Conservation (phyloP, 2,888 invertebrate species). For the Ormyrus thymus region DNA sequence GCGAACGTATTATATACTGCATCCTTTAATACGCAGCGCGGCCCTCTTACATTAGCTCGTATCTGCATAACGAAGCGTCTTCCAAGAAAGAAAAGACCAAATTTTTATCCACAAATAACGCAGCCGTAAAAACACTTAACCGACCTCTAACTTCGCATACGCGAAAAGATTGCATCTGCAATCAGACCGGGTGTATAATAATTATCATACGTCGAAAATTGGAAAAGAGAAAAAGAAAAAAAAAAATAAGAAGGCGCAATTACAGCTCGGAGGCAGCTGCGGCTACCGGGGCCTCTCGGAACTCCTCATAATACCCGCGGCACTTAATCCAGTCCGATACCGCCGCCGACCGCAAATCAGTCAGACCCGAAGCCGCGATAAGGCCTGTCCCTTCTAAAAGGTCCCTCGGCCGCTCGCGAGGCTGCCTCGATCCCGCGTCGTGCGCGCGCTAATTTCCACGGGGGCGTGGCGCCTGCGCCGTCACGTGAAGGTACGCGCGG, state of each 20-base stretch:
- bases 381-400: constrained; percentile 8
- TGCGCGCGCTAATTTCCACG: constrained; percentile 34
- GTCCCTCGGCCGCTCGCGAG: not conserved
- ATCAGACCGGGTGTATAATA: too few relatives aligned
- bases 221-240: not conserved
- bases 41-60: too few relatives aligned
- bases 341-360: constrained; percentile 23
- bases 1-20: too few relatives aligned
- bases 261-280: not conserved
- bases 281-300: constrained; percentile 5
- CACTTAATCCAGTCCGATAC: constrained; percentile 15
- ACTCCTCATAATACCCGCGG: not conserved
- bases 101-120: too few relatives aligned
- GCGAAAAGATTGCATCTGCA: too few relatives aligned
- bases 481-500: too few relatives aligned
- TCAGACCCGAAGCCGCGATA: not conserved
- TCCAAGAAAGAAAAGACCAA: too few relatives aligned
- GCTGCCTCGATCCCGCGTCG: not conserved
- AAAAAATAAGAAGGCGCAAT: not conserved
- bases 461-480: constrained; percentile 20
- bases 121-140: too few relatives aligned
- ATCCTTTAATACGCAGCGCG: too few relatives aligned
- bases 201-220: too few relatives aligned
- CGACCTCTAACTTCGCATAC: too few relatives aligned
- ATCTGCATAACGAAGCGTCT: too few relatives aligned